These are phyloP conservation scores for Zhuqinia jingwanae DNA, from an alignment of 2,888 invertebrate species.

Conservation along the genomic window DNA sequence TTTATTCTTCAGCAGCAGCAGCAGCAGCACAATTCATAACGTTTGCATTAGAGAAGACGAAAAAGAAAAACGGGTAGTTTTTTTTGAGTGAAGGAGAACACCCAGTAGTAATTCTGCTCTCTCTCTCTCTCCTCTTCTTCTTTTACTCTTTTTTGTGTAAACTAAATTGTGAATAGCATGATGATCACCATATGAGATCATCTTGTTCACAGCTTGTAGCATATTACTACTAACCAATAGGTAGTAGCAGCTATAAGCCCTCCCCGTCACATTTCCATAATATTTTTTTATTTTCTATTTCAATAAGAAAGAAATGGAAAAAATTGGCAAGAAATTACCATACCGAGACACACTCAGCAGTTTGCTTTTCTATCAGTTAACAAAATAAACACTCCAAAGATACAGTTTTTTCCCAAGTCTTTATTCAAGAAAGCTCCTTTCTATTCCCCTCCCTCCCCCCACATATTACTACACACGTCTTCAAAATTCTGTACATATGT, in stretches of 20 bases:
- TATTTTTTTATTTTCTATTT: constrained; percentile 35
- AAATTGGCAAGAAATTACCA: constrained; percentile 47
- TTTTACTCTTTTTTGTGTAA: not conserved
- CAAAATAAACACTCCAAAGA: constrained; percentile 48
- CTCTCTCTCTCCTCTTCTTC: not conserved
- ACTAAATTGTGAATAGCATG: not conserved
- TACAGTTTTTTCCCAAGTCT: constrained; percentile 28
- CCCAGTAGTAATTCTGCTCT: too few relatives aligned
- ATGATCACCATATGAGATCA: too few relatives aligned
- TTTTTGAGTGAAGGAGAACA: too few relatives aligned
- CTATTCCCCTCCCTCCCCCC: too few relatives aligned
- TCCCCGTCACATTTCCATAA: constrained; percentile 36
- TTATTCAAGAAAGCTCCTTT: constrained; percentile 22
- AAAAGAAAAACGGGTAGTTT: too few relatives aligned
- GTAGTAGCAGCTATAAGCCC: too few relatives aligned
- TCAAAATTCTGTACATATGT: not conserved
- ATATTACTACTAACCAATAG: not conserved
- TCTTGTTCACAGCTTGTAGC: not conserved
- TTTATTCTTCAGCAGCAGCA: too few relatives aligned
- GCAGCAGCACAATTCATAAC: too few relatives aligned
- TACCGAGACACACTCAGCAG: constrained; percentile 52
- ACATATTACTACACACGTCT: not conserved
- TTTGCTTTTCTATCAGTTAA: constrained; percentile 51
- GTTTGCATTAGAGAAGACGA: too few relatives aligned
- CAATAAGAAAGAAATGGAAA: constrained; percentile 11